Conservation (phyloP, 2,888 invertebrate species). For the Fragum sueziense region DNA sequence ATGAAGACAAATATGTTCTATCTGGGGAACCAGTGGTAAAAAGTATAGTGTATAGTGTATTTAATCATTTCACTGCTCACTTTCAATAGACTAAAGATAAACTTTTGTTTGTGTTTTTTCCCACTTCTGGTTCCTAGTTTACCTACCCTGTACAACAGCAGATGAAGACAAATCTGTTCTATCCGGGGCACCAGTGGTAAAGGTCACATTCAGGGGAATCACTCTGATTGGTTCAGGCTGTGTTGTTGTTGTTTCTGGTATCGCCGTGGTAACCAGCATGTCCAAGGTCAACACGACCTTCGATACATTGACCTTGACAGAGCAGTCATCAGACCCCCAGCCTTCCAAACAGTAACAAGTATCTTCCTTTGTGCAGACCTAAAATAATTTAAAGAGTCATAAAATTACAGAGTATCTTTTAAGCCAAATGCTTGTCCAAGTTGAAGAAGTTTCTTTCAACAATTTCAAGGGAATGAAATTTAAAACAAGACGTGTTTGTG, state of each 20-base stretch:
- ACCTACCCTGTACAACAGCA: slow-evolving; percentile 70
- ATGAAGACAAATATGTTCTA: slow-evolving; percentile 58
- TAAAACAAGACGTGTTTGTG: too few relatives aligned
- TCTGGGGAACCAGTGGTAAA: slow-evolving; percentile 37
- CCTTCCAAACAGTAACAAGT: slow-evolving; percentile 95
- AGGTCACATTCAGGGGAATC: slow-evolving; percentile 54
- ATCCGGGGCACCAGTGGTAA: slow-evolving; percentile 36
- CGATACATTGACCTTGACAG: slow-evolving; percentile 64
- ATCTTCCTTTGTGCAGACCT: slow-evolving; percentile 96
- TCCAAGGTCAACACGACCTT: slow-evolving; percentile 54
- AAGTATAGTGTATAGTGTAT: too few relatives aligned
- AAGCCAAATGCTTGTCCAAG: too few relatives aligned
- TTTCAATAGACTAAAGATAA: too few relatives aligned
- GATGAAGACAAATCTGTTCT: slow-evolving; percentile 61
- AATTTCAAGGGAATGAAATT: too few relatives aligned
- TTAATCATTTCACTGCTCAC: too few relatives aligned
- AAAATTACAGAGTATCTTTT: neutral
- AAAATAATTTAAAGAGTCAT: slow-evolving; percentile 59
- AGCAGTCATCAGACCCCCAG: slow-evolving; percentile 81
- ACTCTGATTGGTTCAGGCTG: slow-evolving; percentile 49
- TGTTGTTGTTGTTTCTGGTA: slow-evolving; percentile 52
- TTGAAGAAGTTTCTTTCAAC: too few relatives aligned
- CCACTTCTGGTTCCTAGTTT: neutral
- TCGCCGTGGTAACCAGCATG: slow-evolving; percentile 51
- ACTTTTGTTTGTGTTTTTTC: too few relatives aligned